Evolutionary conservation across 2,113 vertebrate species (phyloP).

Genomic region (Channa maculata): DNA sequence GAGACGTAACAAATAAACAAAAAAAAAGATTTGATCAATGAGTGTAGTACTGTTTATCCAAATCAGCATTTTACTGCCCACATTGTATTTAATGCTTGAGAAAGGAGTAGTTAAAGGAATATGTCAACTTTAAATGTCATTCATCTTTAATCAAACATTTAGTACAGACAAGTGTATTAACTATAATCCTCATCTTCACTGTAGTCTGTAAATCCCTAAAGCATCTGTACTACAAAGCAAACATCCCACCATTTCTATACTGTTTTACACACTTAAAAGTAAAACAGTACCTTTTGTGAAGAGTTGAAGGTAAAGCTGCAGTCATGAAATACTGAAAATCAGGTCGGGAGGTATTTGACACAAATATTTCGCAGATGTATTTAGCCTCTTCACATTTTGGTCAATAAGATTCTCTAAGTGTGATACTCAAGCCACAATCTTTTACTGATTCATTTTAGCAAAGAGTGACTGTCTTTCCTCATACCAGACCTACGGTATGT

Average conservation of each 20-base stretch:
- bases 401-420: not conserved
- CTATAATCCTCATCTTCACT: conserved; percentile 16
- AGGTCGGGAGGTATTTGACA: not conserved
- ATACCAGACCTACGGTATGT: too few species aligned
- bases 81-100: not conserved
- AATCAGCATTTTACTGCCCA: too few species aligned
- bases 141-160: conserved; percentile 22
- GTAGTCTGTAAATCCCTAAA: not conserved
- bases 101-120: not conserved
- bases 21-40: too few species aligned
- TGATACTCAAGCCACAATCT: too few species aligned
- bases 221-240: conserved; percentile 46
- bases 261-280: conserved; percentile 46
- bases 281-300: conserved; percentile 29
- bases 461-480: too few species aligned
- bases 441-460: too few species aligned
- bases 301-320: conserved; percentile 19
- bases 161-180: conserved; percentile 18
- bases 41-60: too few species aligned
- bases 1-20: too few species aligned
- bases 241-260: conserved; percentile 38
- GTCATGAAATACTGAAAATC: conserved; percentile 11
- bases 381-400: not conserved
- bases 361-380: not conserved
- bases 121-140: conserved; percentile 15